Percentiles rank a stretch among this genome's conserved stretches.
These are phyloP conservation scores for Formicarius rufipectus DNA, from an alignment of 2,113 vertebrate genomes.

Conservation along the genomic window DNA sequence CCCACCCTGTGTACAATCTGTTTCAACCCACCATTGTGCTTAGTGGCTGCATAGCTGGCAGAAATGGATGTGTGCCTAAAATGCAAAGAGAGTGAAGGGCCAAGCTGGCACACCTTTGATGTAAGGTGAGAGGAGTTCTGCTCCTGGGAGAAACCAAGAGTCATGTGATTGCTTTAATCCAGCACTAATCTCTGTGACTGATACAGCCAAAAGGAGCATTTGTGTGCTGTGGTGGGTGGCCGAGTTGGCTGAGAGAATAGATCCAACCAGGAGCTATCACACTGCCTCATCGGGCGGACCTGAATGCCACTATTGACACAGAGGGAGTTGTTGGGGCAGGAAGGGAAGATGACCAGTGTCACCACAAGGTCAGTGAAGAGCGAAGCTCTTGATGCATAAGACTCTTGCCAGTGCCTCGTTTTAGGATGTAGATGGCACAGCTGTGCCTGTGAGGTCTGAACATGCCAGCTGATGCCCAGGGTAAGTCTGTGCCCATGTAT, in stretches of 20 bases:
- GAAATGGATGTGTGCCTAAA: background rate
- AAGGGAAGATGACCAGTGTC: background rate
- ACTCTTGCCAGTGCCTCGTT: background rate
- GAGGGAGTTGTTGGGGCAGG: background rate
- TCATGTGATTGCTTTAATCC: background rate
- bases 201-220: background rate
- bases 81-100: background rate
- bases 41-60: background rate
- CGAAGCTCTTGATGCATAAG: background rate
- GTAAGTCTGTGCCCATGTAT: background rate
- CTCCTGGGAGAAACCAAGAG: background rate
- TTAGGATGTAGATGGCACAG: background rate
- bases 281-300: accelerated
- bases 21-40: background rate
- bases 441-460: background rate
- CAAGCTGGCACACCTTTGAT: background rate
- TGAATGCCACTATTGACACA: background rate
- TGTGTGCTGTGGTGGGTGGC: background rate
- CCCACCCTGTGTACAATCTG: background rate
- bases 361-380: background rate
- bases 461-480: accelerated
- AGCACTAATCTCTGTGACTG: background rate
- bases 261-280: accelerated
- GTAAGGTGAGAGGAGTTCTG: background rate
- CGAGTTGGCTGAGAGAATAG: background rate